Conservation (phyloP, 2,113 vertebrate species). For the Hydrochoerus hydrochaeris region DNA sequence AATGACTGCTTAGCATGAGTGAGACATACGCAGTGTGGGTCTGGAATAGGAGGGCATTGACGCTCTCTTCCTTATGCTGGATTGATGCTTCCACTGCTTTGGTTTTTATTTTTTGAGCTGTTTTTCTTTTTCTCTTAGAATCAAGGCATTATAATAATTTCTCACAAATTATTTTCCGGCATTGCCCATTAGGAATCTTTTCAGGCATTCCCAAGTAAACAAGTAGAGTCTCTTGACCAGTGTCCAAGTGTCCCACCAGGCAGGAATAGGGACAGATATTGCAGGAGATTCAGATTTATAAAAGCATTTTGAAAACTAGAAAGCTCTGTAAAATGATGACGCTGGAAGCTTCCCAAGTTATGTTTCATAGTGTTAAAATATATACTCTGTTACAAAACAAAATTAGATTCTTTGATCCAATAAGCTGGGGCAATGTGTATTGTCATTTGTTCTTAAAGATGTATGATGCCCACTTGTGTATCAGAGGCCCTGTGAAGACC, state of each 20-base stretch:
- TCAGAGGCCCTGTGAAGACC: background rate
- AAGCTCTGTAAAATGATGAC: background rate
- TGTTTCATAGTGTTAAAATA: background rate
- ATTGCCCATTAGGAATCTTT: background rate
- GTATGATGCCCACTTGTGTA: background rate
- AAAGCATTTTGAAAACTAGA: constrained; percentile 25
- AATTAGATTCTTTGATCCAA: background rate
- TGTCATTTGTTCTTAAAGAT: background rate
- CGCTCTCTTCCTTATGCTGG: background rate
- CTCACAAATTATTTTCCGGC: background rate
- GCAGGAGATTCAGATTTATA: background rate
- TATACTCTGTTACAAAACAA: background rate
- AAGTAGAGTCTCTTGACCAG: background rate
- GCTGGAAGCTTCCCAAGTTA: background rate
- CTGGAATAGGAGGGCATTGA: background rate
- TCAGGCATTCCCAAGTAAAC: background rate
- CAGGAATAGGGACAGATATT: background rate
- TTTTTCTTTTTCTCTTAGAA: background rate
- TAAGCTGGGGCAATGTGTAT: background rate
- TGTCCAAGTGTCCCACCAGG: background rate
- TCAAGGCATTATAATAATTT: background rate
- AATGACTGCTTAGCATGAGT: too few relatives aligned
- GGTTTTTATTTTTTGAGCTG: background rate
- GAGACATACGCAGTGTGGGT: background rate
- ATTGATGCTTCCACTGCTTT: background rate